A percentile compares a stretch with the other conserved stretches of the same genome.
phyloP scores from a whole-genome alignment of 2,888 invertebrate genomes.

The Poecilobothrus nobilitatus region DNA sequence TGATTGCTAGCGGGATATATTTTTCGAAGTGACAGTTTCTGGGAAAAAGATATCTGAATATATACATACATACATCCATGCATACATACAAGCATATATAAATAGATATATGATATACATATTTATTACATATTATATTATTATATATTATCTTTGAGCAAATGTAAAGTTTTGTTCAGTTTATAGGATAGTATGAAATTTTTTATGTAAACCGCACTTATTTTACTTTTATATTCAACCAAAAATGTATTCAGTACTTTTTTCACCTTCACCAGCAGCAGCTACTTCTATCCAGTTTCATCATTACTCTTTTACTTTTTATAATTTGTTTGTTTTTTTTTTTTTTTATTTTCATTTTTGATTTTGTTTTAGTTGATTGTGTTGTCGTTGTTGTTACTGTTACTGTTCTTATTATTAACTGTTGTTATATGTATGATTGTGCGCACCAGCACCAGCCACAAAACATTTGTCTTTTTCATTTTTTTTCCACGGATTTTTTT shows the following conservation, averaged over 20 bases:
- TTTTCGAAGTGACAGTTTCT: conserved; percentile 31
- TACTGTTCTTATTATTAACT: neutral
- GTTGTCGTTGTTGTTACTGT: neutral
- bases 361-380: neutral
- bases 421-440: neutral
- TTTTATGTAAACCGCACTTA: neutral
- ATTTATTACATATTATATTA: neutral
- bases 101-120: neutral
- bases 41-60: conserved; percentile 10
- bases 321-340: too few species aligned
- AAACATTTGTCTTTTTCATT: neutral
- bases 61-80: neutral
- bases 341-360: too few species aligned
- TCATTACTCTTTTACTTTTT: neutral
- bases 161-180: neutral
- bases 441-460: neutral
- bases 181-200: too few species aligned
- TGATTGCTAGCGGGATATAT: conserved; percentile 28
- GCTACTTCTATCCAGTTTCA: neutral
- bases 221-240: neutral
- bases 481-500: neutral
- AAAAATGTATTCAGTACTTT: too few species aligned
- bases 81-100: neutral
- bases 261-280: too few species aligned
- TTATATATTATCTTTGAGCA: neutral